phyloP scores from a whole-genome alignment of 2,888 invertebrate genomes.

The Brachyptera putata region DNA sequence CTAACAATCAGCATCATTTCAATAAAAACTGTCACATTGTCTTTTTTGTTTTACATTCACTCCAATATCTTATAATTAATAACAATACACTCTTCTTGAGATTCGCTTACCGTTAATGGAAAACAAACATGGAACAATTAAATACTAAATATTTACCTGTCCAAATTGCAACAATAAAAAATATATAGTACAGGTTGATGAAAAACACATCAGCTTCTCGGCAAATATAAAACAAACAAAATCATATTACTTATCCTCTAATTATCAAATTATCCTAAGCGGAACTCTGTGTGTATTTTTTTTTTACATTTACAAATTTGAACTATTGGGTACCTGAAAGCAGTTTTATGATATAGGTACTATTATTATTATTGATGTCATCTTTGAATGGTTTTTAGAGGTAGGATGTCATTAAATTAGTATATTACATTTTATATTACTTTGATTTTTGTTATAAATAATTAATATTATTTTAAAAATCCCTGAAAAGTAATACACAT shows the following conservation, averaged over 20 bases:
- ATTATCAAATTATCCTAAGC: not conserved
- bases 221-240: not conserved
- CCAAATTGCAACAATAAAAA: constrained; percentile 16
- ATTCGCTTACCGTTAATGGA: no score
- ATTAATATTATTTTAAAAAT: not conserved
- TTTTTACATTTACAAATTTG: not conserved
- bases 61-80: not conserved
- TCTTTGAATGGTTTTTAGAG: not conserved
- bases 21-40: not conserved
- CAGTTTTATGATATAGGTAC: not conserved
- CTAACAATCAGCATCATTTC: not conserved
- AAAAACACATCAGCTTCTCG: not conserved
- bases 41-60: not conserved
- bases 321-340: not conserved
- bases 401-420: not conserved
- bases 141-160: no score
- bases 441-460: no score
- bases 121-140: no score
- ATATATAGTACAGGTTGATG: constrained; percentile 8
- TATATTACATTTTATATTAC: not conserved
- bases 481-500: not conserved
- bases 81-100: not conserved
- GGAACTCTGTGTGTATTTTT: not conserved
- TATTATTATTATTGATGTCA: no score
- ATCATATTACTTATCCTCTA: not conserved